Evolutionary conservation across 2,113 vertebrate genomes (phyloP).

Genomic region (Peromyscus leucopus): DNA sequence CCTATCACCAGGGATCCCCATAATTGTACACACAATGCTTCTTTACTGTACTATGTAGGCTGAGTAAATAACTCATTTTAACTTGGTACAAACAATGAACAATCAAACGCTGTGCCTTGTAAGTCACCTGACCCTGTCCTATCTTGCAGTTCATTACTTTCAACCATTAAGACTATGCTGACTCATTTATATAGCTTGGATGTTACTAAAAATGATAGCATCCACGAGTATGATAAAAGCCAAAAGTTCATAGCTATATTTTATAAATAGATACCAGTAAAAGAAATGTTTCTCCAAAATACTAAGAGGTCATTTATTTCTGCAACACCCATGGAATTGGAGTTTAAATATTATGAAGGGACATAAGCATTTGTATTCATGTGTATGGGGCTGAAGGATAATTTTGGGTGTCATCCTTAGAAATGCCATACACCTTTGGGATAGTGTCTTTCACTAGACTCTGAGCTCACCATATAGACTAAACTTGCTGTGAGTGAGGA

Average conservation of each 20-base stretch:
- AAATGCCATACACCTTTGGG: not conserved
- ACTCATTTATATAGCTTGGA: not conserved
- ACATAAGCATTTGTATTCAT: not conserved
- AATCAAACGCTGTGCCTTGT: not conserved
- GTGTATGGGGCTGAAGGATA: not conserved
- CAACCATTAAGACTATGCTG: not conserved
- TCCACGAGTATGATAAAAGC: not conserved
- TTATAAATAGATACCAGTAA: not conserved
- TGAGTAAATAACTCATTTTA: constrained; percentile 15
- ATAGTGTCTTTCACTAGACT: not conserved
- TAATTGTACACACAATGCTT: not conserved
- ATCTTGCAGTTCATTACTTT: not conserved
- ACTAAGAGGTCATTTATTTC: not conserved
- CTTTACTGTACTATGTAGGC: constrained; percentile 1
- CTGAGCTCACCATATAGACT: not conserved
- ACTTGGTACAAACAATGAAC: not conserved
- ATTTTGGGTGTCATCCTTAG: not conserved
- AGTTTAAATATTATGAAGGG: constrained; percentile 29
- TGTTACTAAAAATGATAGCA: not conserved
- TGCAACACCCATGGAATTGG: not conserved
- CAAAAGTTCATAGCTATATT: not conserved
- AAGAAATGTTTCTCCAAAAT: not conserved
- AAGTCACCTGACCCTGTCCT: not conserved
- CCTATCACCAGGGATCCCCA: not conserved
- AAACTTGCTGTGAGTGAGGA: not conserved